Percentiles rank a stretch among this genome's conserved stretches.
phyloP scores from a whole-genome alignment of 2,113 vertebrate species.

The Ovis canadensis region DNA sequence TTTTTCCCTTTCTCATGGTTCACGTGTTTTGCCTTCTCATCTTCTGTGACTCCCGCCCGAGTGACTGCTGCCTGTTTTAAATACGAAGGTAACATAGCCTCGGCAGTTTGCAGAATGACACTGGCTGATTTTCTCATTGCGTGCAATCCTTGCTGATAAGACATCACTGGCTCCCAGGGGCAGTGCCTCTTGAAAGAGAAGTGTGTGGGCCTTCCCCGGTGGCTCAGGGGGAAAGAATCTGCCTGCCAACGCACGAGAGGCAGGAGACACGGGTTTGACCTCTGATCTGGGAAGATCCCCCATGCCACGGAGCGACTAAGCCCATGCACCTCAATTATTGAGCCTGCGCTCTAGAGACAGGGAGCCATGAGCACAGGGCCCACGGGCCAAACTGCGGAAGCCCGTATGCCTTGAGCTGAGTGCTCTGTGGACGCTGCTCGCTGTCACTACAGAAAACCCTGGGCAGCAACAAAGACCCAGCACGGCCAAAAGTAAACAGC shows the following conservation, averaged over 20 bases:
- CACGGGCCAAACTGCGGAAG: background rate
- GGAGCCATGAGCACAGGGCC: fast-evolving
- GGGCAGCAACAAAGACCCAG: background rate
- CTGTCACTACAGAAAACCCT: background rate
- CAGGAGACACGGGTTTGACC: background rate
- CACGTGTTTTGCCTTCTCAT: background rate
- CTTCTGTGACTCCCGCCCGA: background rate
- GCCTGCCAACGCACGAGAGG: fast-evolving
- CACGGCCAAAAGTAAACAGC: background rate
- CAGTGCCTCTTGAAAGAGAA: background rate
- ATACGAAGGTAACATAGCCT: too few relatives aligned
- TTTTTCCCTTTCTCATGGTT: fast-evolving
- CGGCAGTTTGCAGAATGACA: too few relatives aligned
- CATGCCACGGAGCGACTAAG: fast-evolving
- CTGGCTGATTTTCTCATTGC: background rate
- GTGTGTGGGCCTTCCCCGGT: background rate
- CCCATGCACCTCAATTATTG: fast-evolving
- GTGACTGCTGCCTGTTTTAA: background rate
- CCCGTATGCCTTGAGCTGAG: background rate
- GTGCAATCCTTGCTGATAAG: background rate
- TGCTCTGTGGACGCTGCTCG: fast-evolving
- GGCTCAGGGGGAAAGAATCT: background rate
- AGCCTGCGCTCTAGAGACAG: background rate
- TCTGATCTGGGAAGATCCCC: background rate
- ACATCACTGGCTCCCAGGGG: too few relatives aligned